A percentile compares a stretch with the other conserved stretches of the same genome.
These are phyloP conservation scores for Meliscaeva auricollis DNA, from an alignment of 2,888 invertebrate genomes.

Conservation along the genomic window DNA sequence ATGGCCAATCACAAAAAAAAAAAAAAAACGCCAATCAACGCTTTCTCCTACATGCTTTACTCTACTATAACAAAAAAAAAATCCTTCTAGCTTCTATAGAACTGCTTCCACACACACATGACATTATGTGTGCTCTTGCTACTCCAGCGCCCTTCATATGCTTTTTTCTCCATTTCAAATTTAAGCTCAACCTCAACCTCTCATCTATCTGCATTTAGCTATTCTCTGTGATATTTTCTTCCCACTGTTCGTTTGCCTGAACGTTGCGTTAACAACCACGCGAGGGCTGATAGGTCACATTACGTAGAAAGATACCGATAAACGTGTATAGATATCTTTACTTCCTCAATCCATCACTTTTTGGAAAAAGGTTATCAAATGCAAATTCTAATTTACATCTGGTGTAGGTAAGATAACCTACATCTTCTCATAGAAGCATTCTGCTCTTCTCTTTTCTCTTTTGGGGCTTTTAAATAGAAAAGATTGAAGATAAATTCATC, in stretches of 20 bases:
- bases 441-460: constrained; percentile 32
- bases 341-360: constrained; percentile 55
- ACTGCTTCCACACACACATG: not conserved
- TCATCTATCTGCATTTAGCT: not conserved
- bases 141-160: not conserved
- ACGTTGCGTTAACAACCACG: constrained; percentile 11
- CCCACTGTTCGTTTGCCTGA: constrained; percentile 15
- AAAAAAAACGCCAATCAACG: constrained; percentile 55
- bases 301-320: not conserved
- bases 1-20: constrained; percentile 28
- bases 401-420: not conserved
- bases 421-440: not conserved
- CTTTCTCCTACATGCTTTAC: not conserved
- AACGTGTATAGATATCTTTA: constrained; percentile 12
- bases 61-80: not conserved
- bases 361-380: constrained; percentile 58
- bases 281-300: constrained; percentile 45
- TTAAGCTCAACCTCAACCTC: constrained; percentile 14
- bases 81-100: not conserved
- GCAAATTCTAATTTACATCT: constrained; percentile 58
- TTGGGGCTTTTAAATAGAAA: constrained; percentile 20
- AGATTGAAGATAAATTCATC: not conserved
- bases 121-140: not conserved
- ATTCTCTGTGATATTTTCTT: constrained; percentile 22
- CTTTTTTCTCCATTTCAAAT: constrained; percentile 6